Conservation (phyloP, 2,113 vertebrate genomes). For the Poeciliopsis occidentalis region DNA sequence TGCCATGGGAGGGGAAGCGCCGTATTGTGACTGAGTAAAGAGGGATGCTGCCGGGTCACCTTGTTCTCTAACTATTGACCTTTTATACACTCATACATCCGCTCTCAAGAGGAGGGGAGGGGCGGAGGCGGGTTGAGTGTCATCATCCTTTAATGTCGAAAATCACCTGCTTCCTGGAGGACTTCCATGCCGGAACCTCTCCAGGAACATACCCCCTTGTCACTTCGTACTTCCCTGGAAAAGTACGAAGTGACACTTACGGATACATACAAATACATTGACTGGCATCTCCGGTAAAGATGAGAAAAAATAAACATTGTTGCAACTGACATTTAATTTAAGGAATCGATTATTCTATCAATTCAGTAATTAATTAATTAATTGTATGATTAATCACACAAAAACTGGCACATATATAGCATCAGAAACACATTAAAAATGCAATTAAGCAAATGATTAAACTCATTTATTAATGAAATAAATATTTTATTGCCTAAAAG, state of each 20-base stretch:
- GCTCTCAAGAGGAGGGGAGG: slow-evolving; percentile 1
- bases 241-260: too few relatives aligned
- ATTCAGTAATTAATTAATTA: too few relatives aligned
- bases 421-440: too few relatives aligned
- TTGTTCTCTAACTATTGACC: slow-evolving; percentile 41
- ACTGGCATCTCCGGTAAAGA: too few relatives aligned
- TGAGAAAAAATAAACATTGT: too few relatives aligned
- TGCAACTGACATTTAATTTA: too few relatives aligned
- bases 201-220: slow-evolving; percentile 52
- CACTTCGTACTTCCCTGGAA: slow-evolving; percentile 9
- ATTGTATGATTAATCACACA: too few relatives aligned
- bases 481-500: too few relatives aligned
- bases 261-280: background rate
- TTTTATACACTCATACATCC: slow-evolving; percentile 50
- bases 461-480: too few relatives aligned
- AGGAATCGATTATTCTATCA: too few relatives aligned
- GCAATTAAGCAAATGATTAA: too few relatives aligned
- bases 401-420: too few relatives aligned
- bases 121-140: background rate
- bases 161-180: slow-evolving; percentile 63
- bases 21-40: slow-evolving; percentile 34
- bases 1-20: slow-evolving; percentile 19
- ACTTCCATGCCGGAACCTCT: slow-evolving; percentile 41
- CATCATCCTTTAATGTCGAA: slow-evolving; percentile 35
- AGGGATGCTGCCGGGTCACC: slow-evolving; percentile 35